Base-by-base conservation (phyloP, 2,113 vertebrate species). In the Carollia perspicillata region DNA sequence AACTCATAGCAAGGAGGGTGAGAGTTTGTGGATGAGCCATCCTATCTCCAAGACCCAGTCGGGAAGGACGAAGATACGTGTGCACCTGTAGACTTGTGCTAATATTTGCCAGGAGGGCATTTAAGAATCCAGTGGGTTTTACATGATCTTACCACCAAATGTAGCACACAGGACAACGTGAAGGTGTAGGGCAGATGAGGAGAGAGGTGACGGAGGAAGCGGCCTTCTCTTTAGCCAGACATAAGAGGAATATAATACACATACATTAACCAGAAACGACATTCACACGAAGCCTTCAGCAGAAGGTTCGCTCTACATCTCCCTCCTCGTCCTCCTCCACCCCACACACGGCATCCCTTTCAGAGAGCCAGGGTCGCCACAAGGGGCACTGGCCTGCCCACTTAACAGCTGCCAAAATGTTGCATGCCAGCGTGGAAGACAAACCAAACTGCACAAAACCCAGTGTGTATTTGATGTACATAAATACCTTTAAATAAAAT, bases 391-490 rank as follows among this genome's bases (percentile, higher is more conserved):
- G 96, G 95, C 90, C 74, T 58, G 65, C 89, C 93, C 88, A 72
- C 95, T 97, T 95, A 94, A 94, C 92, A 92, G 90, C 97, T 91
- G 97, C 97, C 97, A 97, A 97, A 96, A 97, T 92, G 89, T 98
- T 98, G 98, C 98, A 98, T 98, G 98, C 97, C 93, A 89, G 91
- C 11, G 97, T 97, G 95, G 96, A 96, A 96, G 90, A 97, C 72
- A 97, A 89, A 97, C 88, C 90, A 96, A 95, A 96, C 89, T 26
- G 51, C 96, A 96, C 96, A 97, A 93, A 90, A 74, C 96, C 92
- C 96, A 90, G 81, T 97, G 96, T 98, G 97, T 98, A 97, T 85
- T 96, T 97, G 95, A 96, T 97, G 95, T 97, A 97, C 68, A 97
- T 95, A 97, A 77, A 95, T 95, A 95, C 13, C 96, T 97, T 98